These are phyloP conservation scores for Nomada fucata DNA, from an alignment of 2,888 invertebrate genomes.

Conservation along the genomic window DNA sequence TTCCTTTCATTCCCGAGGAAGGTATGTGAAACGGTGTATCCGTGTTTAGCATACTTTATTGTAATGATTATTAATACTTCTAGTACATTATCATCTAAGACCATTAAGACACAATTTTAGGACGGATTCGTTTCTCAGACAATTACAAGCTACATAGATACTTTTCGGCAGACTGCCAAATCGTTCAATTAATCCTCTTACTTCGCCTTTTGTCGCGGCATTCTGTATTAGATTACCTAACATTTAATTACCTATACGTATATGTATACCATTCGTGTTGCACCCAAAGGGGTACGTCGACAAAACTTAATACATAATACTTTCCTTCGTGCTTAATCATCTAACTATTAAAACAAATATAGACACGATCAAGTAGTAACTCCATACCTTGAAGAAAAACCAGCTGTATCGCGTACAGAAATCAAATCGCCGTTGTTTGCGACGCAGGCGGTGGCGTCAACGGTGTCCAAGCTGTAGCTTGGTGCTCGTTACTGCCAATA, in stretches of 20 bases:
- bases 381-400: slow-evolving; percentile 25
- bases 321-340: slow-evolving; percentile 22
- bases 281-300: slow-evolving; percentile 7
- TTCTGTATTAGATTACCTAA: not conserved
- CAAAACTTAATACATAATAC: slow-evolving; percentile 9
- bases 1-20: slow-evolving; percentile 9
- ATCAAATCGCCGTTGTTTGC: slow-evolving; percentile 82
- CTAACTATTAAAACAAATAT: slow-evolving; percentile 28
- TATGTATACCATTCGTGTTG: slow-evolving; percentile 24
- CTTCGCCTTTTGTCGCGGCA: not conserved
- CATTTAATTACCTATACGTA: slow-evolving; percentile 6
- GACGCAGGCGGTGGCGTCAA: slow-evolving; percentile 80
- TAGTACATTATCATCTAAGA: slow-evolving; percentile 47
- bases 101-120: slow-evolving; percentile 47
- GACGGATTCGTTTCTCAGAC: slow-evolving; percentile 55
- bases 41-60: slow-evolving; percentile 50
- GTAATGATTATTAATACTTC: slow-evolving; percentile 42
- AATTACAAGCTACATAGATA: slow-evolving; percentile 13
- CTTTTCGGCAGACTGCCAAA: slow-evolving; percentile 4
- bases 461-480: slow-evolving; percentile 77
- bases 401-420: slow-evolving; percentile 23
- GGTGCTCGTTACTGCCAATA: slow-evolving; percentile 61
- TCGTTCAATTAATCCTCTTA: slow-evolving; percentile 2
- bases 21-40: slow-evolving; percentile 15
- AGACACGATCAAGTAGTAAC: slow-evolving; percentile 26